Base-by-base conservation (phyloP, 2,797 vertebrate genomes). In the Notolabrus celidotus region DNA sequence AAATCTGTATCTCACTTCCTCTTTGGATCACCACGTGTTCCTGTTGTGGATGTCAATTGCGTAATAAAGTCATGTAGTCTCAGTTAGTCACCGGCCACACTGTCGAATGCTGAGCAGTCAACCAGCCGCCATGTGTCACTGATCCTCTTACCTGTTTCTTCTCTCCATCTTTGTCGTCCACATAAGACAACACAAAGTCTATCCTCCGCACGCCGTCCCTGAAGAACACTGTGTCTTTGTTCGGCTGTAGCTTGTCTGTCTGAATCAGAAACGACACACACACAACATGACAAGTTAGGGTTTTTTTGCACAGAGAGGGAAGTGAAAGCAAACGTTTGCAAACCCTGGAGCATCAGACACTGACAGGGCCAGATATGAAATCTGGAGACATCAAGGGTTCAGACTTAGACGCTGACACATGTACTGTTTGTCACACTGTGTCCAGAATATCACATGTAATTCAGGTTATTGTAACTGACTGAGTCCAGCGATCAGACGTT, bases 181-280 rank as follows among this genome's bases (percentile, higher is more conserved):
- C 80, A 6, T 94, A 94, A 27, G 94, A 94, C 74, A 95, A 75
- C 36, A 95, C 93, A 79, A 95, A 95, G 81, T 95, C 94, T 55
- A 95, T 92, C 67, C 92, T 90, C 27, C 94, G 91, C 6, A 83
- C 46, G 1, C 94, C 94, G 34, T 95, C 94, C 72, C 89, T 90
- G 87, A 95, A 95, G 91, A 92, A 95, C 65, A 95, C 92, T 0
- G 94, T 94, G 88, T 94, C 94, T 77, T 76, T 93, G 87, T 83
- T 92, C 29, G 88, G 85, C 14, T 86, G 85, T 14, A 93, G 70
- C 14, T 87, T 89, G 20, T 93, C 89, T 17, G 85, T 90, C 93
- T 94, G 69, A n/a, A 77, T 19, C 56, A 74, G 31, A 73, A 75
- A 71, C 20, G 63, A 73, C 14, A 73, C 34, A 17, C 6, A 20